phyloP scores from a whole-genome alignment of 2,888 invertebrate species.

The Zhengitettix transpicula region DNA sequence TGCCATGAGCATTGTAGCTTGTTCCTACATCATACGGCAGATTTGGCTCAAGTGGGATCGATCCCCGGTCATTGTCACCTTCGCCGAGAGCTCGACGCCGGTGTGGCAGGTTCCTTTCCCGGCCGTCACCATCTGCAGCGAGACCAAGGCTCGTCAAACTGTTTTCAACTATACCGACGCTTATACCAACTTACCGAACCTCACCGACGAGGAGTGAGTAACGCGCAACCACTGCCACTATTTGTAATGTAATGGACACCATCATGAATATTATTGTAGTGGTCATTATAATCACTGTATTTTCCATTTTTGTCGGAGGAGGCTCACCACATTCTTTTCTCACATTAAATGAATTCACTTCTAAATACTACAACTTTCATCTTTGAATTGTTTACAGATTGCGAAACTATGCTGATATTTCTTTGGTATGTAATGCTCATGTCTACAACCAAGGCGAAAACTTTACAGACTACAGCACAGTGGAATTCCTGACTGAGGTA shows the following conservation, averaged over 20 bases:
- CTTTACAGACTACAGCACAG: slow-evolving; percentile 27
- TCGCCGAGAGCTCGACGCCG: slow-evolving; percentile 8
- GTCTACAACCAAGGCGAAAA: slow-evolving; percentile 33
- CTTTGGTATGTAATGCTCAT: slow-evolving; percentile 41
- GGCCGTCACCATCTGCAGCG: slow-evolving; percentile 11
- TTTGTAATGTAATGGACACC: no score
- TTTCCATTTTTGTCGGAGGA: no score
- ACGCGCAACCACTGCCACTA: background rate
- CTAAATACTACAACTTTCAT: no score
- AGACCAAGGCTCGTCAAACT: slow-evolving; percentile 5
- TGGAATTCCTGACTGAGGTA: background rate
- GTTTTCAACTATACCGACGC: slow-evolving; percentile 9
- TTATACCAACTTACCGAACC: background rate
- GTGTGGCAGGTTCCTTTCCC: slow-evolving; percentile 12
- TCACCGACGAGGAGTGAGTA: background rate
- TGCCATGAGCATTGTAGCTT: slow-evolving; percentile 12
- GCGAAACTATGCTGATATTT: slow-evolving; percentile 10
- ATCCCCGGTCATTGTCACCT: slow-evolving; percentile 6
- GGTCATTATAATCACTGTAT: no score
- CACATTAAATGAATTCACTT: no score
- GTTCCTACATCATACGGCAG: slow-evolving; percentile 13
- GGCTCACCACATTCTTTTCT: no score
- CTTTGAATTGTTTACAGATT: background rate
- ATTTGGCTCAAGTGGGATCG: background rate
- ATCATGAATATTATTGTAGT: no score